Percentiles rank a stretch among this genome's conserved stretches.
phyloP scores from a whole-genome alignment of 2,113 vertebrate genomes.

The Nycticebus coucang region DNA sequence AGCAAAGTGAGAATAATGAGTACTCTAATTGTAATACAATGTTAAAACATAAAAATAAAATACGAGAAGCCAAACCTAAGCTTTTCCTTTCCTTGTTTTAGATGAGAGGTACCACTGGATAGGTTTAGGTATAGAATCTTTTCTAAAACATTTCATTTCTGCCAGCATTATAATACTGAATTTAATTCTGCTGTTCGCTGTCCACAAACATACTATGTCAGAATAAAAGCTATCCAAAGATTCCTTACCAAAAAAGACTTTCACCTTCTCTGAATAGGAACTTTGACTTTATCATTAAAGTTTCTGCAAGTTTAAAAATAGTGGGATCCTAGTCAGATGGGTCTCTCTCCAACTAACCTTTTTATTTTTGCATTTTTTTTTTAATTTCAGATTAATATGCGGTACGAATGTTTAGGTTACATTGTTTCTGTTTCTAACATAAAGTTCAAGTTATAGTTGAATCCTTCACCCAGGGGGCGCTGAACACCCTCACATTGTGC shows the following conservation, averaged over 20 bases:
- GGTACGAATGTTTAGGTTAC: too few relatives aligned
- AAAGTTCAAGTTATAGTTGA: too few relatives aligned
- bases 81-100: neutral
- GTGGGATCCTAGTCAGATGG: neutral
- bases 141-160: constrained; percentile 41
- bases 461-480: too few relatives aligned
- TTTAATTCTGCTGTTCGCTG: neutral
- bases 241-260: constrained; percentile 32
- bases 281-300: neutral
- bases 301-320: constrained; percentile 40
- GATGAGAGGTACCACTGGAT: neutral
- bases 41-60: constrained; percentile 31
- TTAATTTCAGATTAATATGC: too few relatives aligned
- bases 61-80: neutral
- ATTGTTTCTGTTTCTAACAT: too few relatives aligned
- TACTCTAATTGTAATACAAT: neutral
- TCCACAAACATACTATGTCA: neutral
- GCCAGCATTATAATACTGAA: neutral
- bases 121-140: neutral
- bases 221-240: constrained; percentile 5
- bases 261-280: neutral
- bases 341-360: neutral
- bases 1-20: neutral
- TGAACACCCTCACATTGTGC: too few relatives aligned
- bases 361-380: too few relatives aligned